Conservation (phyloP, 2,888 invertebrate genomes). For the Ormyrus thymus region DNA sequence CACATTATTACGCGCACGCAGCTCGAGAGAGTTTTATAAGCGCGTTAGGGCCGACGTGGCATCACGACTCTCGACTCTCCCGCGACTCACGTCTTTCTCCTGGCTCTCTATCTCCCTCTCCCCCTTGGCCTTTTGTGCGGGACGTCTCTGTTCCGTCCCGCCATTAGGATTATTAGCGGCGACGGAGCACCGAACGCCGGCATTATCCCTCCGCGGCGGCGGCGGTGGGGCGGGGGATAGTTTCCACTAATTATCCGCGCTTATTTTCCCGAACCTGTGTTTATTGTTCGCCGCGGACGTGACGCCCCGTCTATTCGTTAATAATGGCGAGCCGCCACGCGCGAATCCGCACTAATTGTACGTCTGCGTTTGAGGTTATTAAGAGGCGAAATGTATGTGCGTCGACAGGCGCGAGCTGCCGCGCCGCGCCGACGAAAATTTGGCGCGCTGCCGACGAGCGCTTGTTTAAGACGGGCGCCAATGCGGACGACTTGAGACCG, state of each 20-base stretch:
- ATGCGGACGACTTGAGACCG: no score
- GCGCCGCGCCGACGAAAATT: no score
- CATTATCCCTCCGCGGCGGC: slow-evolving; percentile 26
- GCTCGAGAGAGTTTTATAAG: no score
- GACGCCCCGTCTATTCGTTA: slow-evolving; percentile 7
- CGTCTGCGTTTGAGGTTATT: slow-evolving; percentile 15
- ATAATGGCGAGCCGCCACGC: slow-evolving; percentile 6
- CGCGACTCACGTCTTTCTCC: slow-evolving; percentile 50
- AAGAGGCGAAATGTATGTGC: slow-evolving; percentile 14
- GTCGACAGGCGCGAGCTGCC: neutral
- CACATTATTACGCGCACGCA: slow-evolving; percentile 2
- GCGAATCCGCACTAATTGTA: slow-evolving; percentile 35
- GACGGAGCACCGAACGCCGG: slow-evolving; percentile 33
- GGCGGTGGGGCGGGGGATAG: neutral
- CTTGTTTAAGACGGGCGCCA: no score
- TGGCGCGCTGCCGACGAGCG: no score
- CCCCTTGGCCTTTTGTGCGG: no score
- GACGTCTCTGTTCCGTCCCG: slow-evolving; percentile 20
- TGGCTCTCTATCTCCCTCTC: slow-evolving; percentile 12
- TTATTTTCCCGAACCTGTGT: slow-evolving; percentile 33
- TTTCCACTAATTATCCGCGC: slow-evolving; percentile 38
- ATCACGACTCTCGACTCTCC: slow-evolving; percentile 57
- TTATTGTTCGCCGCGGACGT: slow-evolving; percentile 24
- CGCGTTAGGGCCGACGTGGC: slow-evolving; percentile 34
- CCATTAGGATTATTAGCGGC: slow-evolving; percentile 61